These are phyloP conservation scores for Echinometra lucunter DNA, from an alignment of 53 echinoderm and acorn worm genomes.

Conservation along the genomic window DNA sequence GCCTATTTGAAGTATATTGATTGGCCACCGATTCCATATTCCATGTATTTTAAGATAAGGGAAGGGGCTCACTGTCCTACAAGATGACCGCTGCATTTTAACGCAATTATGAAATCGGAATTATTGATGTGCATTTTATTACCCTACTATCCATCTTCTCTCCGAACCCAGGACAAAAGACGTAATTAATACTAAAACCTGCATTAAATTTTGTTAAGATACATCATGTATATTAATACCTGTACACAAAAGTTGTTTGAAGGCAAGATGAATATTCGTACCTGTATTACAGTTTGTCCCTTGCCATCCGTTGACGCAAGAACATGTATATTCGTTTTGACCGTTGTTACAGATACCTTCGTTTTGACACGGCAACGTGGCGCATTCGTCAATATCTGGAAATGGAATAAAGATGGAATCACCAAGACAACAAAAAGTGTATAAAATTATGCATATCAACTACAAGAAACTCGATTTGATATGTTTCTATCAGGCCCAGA, in stretches of 20 bases:
- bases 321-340: slow-evolving; percentile 73
- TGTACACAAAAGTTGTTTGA: too few species aligned
- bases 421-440: not conserved
- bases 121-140: not conserved
- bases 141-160: not conserved
- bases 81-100: too few species aligned
- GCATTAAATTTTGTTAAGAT: too few species aligned
- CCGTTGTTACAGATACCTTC: slow-evolving; percentile 76
- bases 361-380: slow-evolving; percentile 70
- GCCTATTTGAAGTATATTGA: too few species aligned
- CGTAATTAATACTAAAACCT: not conserved
- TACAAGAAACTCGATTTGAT: not conserved
- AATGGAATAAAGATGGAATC: not conserved
- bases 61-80: too few species aligned
- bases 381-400: slow-evolving; percentile 76
- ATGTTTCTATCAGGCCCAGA: not conserved
- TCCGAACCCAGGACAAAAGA: not conserved
- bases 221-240: too few species aligned
- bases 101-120: not conserved
- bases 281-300: slow-evolving; percentile 78
- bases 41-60: too few species aligned
- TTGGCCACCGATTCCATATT: too few species aligned
- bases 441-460: not conserved
- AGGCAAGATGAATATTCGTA: too few species aligned
- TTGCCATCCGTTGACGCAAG: slow-evolving; percentile 77